A percentile compares a stretch with the other conserved stretches of the same genome.
phyloP scores from a whole-genome alignment of 2,113 vertebrate species.

The Holacanthus passer region DNA sequence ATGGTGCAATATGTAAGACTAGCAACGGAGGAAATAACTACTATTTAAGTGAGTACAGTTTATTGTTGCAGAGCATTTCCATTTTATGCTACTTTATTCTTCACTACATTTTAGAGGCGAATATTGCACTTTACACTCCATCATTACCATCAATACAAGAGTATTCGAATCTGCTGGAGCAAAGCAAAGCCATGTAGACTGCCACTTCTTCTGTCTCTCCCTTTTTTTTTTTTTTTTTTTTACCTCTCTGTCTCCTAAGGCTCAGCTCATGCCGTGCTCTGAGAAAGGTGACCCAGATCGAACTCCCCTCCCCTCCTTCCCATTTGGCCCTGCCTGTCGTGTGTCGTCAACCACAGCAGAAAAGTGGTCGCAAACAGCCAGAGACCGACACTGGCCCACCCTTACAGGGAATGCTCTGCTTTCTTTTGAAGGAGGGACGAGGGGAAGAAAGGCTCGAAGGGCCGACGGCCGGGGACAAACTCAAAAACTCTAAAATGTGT shows the following conservation, averaged over 20 bases:
- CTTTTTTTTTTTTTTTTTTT: not conserved
- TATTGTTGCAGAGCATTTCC: too few relatives aligned
- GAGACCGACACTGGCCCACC: constrained; percentile 89
- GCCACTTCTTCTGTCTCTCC: constrained; percentile 1
- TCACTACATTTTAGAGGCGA: not conserved
- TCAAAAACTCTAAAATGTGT: constrained; percentile 26
- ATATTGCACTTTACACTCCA: not conserved
- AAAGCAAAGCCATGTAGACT: not conserved
- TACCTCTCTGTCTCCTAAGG: constrained; percentile 29
- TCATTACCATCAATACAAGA: not conserved
- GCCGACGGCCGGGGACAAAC: constrained; percentile 10
- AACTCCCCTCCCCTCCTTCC: constrained; percentile 86
- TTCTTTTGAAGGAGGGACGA: constrained; percentile 37
- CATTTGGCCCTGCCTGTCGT: constrained; percentile 96
- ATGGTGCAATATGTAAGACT: not conserved
- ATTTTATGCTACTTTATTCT: not conserved
- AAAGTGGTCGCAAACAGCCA: constrained; percentile 99
- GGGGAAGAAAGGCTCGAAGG: constrained; percentile 16
- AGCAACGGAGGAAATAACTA: not conserved
- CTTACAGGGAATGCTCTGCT: constrained; percentile 90
- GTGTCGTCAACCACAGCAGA: constrained; percentile 99
- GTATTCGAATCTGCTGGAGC: constrained; percentile 7
- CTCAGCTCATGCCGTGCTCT: constrained; percentile 77
- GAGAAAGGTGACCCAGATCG: constrained; percentile 78
- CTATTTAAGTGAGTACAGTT: too few relatives aligned